These are phyloP conservation scores for Diceros bicornis DNA, from an alignment of 2,797 vertebrate species.

Conservation along the genomic window DNA sequence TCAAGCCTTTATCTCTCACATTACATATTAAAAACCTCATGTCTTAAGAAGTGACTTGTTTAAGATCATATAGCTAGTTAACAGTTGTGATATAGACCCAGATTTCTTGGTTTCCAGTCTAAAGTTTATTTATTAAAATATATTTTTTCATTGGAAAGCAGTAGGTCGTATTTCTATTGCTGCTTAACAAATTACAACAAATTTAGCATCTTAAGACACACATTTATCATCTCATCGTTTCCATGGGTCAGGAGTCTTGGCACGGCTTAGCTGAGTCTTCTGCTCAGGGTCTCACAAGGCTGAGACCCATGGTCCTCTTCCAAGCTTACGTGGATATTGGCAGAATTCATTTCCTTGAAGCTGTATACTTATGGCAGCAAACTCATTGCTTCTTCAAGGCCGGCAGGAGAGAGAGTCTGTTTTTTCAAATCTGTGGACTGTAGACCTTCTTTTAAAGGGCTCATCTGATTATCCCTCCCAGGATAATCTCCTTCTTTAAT, in stretches of 20 bases:
- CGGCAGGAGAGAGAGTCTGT: not conserved
- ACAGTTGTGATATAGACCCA: not conserved
- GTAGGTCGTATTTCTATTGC: not conserved
- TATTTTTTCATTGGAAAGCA: not conserved
- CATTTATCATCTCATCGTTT: not conserved
- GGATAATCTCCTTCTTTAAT: not conserved
- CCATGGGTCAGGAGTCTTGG: not conserved
- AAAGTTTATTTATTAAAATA: not conserved
- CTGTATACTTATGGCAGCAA: not conserved
- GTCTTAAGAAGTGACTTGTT: not conserved
- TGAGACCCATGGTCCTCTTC: not conserved
- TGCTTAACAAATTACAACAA: not conserved
- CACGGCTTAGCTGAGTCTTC: not conserved
- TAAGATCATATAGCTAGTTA: not conserved
- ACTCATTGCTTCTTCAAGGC: not conserved
- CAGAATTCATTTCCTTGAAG: not conserved
- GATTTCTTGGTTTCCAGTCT: not conserved
- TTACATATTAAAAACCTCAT: not conserved
- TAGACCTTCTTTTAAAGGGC: not conserved
- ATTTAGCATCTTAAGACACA: not conserved
- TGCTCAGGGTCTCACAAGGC: not conserved
- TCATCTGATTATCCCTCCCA: not conserved
- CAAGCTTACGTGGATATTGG: not conserved
- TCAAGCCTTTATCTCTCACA: not conserved
- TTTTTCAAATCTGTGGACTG: not conserved